These are phyloP conservation scores for Eupithecia inturbata DNA, from an alignment of 2,888 invertebrate species.

Conservation along the genomic window DNA sequence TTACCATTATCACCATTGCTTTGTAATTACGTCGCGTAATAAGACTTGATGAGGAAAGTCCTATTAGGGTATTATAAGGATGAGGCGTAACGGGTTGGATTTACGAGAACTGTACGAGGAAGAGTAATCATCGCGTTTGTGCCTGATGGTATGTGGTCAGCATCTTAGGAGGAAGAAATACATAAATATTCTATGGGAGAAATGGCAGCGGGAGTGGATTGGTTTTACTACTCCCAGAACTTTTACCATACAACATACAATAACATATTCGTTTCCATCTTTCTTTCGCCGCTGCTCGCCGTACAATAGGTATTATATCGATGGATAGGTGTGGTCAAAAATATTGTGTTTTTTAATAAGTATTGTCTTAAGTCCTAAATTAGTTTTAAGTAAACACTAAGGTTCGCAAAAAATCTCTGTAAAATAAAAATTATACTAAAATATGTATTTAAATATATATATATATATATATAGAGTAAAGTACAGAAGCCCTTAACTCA, in stretches of 20 bases:
- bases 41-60: neutral
- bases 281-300: too few relatives aligned
- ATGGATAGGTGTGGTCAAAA: too few relatives aligned
- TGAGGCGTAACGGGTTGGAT: neutral
- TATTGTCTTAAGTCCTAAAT: too few relatives aligned
- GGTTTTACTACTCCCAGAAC: neutral
- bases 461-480: too few relatives aligned
- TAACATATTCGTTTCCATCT: too few relatives aligned
- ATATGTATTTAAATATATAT: too few relatives aligned
- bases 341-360: too few relatives aligned
- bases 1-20: slow-evolving; percentile 18
- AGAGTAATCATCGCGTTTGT: neutral
- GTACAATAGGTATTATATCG: too few relatives aligned
- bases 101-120: neutral
- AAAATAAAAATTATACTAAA: too few relatives aligned
- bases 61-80: neutral
- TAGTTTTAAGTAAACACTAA: too few relatives aligned
- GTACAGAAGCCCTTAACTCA: neutral
- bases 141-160: neutral
- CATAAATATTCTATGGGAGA: neutral
- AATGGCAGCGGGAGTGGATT: neutral
- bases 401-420: too few relatives aligned
- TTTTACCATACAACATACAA: too few relatives aligned
- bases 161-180: neutral
- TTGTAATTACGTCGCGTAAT: neutral